Evolutionary conservation across 1,140 invertebrate species (phyloP).

Genomic region (Eciton burchellii): DNA sequence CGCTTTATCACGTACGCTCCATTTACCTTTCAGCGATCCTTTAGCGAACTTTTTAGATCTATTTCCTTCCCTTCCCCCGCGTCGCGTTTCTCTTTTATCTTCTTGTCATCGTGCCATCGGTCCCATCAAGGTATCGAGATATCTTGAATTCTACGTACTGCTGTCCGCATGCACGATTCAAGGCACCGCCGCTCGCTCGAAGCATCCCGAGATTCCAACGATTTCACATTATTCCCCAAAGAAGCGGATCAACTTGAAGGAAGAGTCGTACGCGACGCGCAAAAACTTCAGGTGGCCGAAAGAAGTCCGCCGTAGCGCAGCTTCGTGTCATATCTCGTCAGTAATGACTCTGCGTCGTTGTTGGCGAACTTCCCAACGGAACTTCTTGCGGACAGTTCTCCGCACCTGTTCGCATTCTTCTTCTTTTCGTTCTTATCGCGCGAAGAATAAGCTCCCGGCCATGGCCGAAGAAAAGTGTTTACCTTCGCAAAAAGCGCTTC

Average conservation of each 20-base stretch:
- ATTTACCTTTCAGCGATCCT: constrained; percentile 21
- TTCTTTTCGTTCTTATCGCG: constrained; percentile 10
- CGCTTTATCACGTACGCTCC: constrained; percentile 41
- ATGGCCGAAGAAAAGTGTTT: constrained; percentile 15
- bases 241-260: background rate
- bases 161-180: background rate
- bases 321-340: background rate
- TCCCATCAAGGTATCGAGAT: background rate
- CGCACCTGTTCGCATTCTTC: constrained; percentile 20
- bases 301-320: background rate
- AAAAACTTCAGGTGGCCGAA: background rate
- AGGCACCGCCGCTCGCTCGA: background rate
- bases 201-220: background rate
- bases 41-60: constrained; percentile 28
- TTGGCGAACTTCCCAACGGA: constrained; percentile 9
- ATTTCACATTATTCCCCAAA: background rate
- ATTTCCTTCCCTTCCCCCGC: no score
- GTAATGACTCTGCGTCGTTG: background rate
- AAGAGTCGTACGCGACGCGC: background rate
- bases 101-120: no score
- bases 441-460: constrained; percentile 15
- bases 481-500: background rate
- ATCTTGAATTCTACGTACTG: no score
- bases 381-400: constrained; percentile 8
- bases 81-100: background rate